Conservation (phyloP, 2,888 invertebrate genomes). For the Pheosia gnoma region DNA sequence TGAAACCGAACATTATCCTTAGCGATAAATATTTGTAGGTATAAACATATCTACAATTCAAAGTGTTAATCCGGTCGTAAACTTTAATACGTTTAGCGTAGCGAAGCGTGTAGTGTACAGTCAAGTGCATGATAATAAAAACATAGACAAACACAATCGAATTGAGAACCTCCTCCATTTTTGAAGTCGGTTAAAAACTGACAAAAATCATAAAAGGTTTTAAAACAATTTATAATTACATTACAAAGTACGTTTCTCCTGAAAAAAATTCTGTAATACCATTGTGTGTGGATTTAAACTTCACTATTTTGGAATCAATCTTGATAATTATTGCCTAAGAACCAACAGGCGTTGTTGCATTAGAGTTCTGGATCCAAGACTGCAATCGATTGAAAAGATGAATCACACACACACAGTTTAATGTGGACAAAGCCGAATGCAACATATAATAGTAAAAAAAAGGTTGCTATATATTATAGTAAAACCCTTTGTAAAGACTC, state of each 20-base stretch:
- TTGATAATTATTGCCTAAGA: not conserved
- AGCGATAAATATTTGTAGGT: not conserved
- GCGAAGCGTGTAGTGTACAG: conserved; percentile 1
- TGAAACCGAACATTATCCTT: conserved; percentile 7
- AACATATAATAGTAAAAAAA: too few relatives aligned
- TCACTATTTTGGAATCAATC: not conserved
- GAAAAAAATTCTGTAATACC: too few relatives aligned
- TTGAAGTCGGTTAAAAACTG: too few relatives aligned
- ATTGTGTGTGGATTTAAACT: not conserved
- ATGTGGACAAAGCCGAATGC: not conserved
- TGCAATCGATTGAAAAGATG: not conserved
- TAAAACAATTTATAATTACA: too few relatives aligned
- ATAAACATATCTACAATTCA: conserved; percentile 5
- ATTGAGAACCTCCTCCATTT: too few relatives aligned
- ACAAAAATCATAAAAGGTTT: too few relatives aligned
- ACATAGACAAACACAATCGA: too few relatives aligned
- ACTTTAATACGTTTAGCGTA: conserved; percentile 4
- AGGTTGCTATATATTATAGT: not conserved
- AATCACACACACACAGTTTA: not conserved
- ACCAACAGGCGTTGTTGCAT: not conserved
- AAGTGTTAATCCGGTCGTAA: conserved; percentile 2
- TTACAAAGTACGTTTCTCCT: too few relatives aligned
- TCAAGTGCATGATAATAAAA: not conserved
- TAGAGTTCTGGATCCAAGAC: not conserved
- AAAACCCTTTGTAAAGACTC: not conserved